Conservation (phyloP, 2,888 invertebrate genomes). For the Chorisops tibialis region DNA sequence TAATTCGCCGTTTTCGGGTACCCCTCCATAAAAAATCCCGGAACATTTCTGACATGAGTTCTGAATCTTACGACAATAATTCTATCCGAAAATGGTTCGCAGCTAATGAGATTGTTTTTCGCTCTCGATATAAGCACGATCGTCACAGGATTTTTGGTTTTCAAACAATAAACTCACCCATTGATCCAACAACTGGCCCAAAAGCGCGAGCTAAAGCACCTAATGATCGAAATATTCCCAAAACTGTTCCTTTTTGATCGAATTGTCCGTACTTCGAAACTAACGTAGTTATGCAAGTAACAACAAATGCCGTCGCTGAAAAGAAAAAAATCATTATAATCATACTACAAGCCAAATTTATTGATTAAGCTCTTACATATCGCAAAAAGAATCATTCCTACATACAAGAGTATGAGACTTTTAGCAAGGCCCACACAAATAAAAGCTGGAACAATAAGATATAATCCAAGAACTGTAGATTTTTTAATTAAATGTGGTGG, state of each 20-base stretch:
- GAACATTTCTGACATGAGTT: too few relatives aligned
- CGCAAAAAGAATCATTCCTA: constrained; percentile 83
- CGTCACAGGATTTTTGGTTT: too few relatives aligned
- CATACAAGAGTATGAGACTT: constrained; percentile 62
- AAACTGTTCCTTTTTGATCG: constrained; percentile 85
- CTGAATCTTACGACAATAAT: too few relatives aligned
- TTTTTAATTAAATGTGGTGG: constrained; percentile 67
- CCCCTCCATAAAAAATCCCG: too few relatives aligned
- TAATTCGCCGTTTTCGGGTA: too few relatives aligned
- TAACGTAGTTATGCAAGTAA: constrained; percentile 91
- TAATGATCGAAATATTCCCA: constrained; percentile 91
- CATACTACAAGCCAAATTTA: constrained; percentile 17
- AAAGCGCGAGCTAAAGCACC: constrained; percentile 90
- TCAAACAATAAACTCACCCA: too few relatives aligned
- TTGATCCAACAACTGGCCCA: constrained; percentile 85
- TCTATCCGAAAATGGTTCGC: too few relatives aligned
- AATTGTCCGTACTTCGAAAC: constrained; percentile 79
- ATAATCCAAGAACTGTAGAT: constrained; percentile 72
- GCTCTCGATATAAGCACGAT: too few relatives aligned
- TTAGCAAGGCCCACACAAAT: constrained; percentile 74
- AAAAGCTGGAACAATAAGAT: constrained; percentile 83
- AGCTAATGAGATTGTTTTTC: too few relatives aligned
- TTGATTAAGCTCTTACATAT: constrained; percentile 70
- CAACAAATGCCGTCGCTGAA: constrained; percentile 84
- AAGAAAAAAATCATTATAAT: constrained; percentile 34